Conservation (phyloP, 2,113 vertebrate genomes). For the Vimba vimba region DNA sequence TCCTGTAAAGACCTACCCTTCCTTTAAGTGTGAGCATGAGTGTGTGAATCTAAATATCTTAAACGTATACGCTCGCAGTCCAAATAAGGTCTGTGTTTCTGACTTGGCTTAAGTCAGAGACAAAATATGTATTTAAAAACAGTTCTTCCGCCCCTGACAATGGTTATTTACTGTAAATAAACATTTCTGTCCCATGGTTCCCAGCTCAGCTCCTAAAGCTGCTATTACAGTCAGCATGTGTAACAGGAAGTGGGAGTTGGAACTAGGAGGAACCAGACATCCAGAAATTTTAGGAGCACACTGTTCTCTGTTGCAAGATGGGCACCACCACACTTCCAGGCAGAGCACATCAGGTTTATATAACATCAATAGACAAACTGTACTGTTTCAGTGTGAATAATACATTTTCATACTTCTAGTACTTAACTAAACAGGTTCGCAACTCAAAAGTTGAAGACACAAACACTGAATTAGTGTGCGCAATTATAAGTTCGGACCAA, state of each 20-base stretch:
- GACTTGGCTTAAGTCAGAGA: constrained; percentile 35
- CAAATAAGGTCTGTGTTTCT: constrained; percentile 25
- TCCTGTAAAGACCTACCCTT: constrained; percentile 43
- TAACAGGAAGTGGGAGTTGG: constrained; percentile 67
- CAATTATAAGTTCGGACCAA: not conserved
- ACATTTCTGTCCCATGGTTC: constrained; percentile 50
- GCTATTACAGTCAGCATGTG: constrained; percentile 54
- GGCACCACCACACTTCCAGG: constrained; percentile 24
- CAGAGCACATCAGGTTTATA: constrained; percentile 4
- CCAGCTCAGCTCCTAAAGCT: constrained; percentile 33
- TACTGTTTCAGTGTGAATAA: not conserved
- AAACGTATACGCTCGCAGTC: constrained; percentile 17
- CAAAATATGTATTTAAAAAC: constrained; percentile 15
- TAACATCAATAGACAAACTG: not conserved
- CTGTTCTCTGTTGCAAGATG: constrained; percentile 16
- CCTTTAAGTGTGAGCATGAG: constrained; percentile 9
- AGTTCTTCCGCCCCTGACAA: constrained; percentile 39
- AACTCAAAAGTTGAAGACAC: not conserved
- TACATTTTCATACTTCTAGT: not conserved
- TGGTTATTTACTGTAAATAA: constrained; percentile 54
- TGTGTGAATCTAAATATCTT: constrained; percentile 2
- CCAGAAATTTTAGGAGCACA: constrained; percentile 66
- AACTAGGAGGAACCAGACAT: constrained; percentile 70
- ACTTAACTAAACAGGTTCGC: not conserved
- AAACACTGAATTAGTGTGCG: not conserved